Conservation (phyloP, 1,140 invertebrate species). For the Cheumatopsyche charites region DNA sequence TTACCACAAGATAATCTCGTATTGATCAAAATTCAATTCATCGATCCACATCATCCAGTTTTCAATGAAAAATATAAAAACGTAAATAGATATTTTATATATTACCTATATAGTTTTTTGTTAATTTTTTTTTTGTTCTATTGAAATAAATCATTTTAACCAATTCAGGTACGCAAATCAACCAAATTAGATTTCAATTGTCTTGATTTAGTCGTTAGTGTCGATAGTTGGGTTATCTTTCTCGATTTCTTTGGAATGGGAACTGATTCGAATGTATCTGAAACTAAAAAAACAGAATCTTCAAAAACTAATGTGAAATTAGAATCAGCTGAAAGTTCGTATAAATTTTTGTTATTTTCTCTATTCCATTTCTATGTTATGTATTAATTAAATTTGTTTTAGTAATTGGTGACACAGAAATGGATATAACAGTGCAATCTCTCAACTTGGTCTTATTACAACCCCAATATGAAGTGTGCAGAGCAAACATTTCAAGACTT, state of each 20-base stretch:
- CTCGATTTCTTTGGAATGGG: slow-evolving; percentile 89
- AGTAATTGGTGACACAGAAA: slow-evolving; percentile 38
- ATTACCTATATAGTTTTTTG: neutral
- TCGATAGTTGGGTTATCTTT: slow-evolving; percentile 92
- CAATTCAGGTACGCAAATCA: slow-evolving; percentile 54
- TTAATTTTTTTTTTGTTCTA: neutral
- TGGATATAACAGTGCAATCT: slow-evolving; percentile 45
- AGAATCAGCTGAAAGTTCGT: slow-evolving; percentile 20
- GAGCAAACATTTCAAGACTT: slow-evolving; percentile 47
- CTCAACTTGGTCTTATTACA: slow-evolving; percentile 44
- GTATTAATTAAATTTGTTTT: too few species aligned
- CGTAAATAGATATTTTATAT: slow-evolving; percentile 47
- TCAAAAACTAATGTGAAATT: slow-evolving; percentile 43
- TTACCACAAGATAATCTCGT: slow-evolving; percentile 63
- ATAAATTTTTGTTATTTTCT: neutral
- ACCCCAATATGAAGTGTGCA: slow-evolving; percentile 45
- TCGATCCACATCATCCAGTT: slow-evolving; percentile 53
- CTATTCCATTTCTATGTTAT: slow-evolving; percentile 12
- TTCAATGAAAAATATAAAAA: slow-evolving; percentile 54
- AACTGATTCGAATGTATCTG: slow-evolving; percentile 55
- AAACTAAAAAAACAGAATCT: slow-evolving; percentile 44
- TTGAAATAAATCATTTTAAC: too few species aligned
- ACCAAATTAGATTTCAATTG: slow-evolving; percentile 87
- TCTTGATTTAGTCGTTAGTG: slow-evolving; percentile 87
- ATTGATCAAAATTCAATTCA: slow-evolving; percentile 62